Base-by-base conservation (phyloP, 2,888 invertebrate species). In the Tricholauxania praeusta region DNA sequence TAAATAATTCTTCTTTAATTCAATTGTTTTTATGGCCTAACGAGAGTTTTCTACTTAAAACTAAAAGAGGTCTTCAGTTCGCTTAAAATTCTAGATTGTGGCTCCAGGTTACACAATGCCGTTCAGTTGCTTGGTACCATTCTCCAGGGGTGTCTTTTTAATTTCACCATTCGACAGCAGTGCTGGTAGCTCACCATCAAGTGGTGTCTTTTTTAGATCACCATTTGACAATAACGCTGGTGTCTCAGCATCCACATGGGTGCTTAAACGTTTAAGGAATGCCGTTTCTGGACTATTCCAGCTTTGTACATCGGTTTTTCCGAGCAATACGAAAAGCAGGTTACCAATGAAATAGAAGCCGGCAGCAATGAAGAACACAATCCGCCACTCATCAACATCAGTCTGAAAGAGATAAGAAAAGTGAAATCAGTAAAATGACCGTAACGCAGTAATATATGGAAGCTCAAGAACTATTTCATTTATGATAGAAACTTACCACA, bases 281-380 rank as follows among this genome's bases (percentile, higher is more conserved):
- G 77, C 75, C 69, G 80, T 77, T 28, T 82, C 79, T 0, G 90
- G 89, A 59, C 91, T 89, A 69, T 91, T 90, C 91, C 91, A 92
- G 74, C 88, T 84, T 79, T 91, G 91, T 0, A 89, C 83, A 22
- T 89, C 87, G 1, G 89, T 91, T 51, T 88, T 86, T 1, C 90
- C 90, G 74, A 90, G 89, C 19, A 90, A 76, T 5, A 91, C 79
- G 73, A 90, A 92, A 8, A 91, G 78, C 60, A 89, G 83, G 79
- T 90, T 90, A 12, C 90, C 88, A 3, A 89, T 4, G 63, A 90
- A 88, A 77, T 90, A 90, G 55, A 91, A 86, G 3, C 82, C 86
- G 1, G 90, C 89, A 0, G 91, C 88, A 59, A 91, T 82, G 73
- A 89, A 89, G 80, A 91, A 92, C 7, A 91, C 89, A 14, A 83